These are phyloP conservation scores for Sciurus niger DNA, from an alignment of 2,113 vertebrate species.

Conservation along the genomic window DNA sequence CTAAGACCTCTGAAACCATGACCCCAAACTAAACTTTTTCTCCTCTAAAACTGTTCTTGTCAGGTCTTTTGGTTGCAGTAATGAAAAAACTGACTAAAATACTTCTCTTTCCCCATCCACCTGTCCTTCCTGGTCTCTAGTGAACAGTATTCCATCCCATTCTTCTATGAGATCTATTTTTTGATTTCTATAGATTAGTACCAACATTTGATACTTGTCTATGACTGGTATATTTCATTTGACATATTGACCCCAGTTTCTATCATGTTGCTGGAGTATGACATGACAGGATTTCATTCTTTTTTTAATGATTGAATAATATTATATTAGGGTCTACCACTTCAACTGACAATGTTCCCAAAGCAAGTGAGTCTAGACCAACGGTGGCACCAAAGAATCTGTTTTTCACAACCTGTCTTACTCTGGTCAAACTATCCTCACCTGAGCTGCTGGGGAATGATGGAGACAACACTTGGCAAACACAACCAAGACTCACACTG, in stretches of 20 bases:
- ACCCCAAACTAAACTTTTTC: too few relatives aligned
- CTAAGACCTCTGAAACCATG: too few relatives aligned
- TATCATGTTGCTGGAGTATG: neutral
- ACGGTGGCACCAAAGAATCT: fast-evolving
- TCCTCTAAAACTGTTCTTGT: neutral
- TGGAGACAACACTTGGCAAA: fast-evolving
- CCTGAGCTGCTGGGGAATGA: neutral
- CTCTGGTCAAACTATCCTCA: fast-evolving
- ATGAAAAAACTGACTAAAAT: too few relatives aligned
- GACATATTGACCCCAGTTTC: neutral
- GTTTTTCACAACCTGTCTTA: too few relatives aligned
- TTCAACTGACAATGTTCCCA: too few relatives aligned
- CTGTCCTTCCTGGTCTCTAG: neutral
- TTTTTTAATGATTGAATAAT: neutral
- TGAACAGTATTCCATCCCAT: neutral
- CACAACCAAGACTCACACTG: fast-evolving
- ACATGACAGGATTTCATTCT: neutral
- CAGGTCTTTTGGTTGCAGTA: too few relatives aligned
- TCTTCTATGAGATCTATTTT: neutral
- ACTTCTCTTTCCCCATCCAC: neutral
- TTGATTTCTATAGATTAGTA: too few relatives aligned
- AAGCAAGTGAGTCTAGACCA: too few relatives aligned
- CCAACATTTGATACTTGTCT: neutral
- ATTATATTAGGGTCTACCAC: too few relatives aligned
- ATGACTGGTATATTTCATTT: neutral